A percentile compares a stretch with the other conserved stretches of the same genome.
Evolutionary conservation across 2,113 vertebrate species (phyloP).

Genomic region (Lophotis ruficrista): DNA sequence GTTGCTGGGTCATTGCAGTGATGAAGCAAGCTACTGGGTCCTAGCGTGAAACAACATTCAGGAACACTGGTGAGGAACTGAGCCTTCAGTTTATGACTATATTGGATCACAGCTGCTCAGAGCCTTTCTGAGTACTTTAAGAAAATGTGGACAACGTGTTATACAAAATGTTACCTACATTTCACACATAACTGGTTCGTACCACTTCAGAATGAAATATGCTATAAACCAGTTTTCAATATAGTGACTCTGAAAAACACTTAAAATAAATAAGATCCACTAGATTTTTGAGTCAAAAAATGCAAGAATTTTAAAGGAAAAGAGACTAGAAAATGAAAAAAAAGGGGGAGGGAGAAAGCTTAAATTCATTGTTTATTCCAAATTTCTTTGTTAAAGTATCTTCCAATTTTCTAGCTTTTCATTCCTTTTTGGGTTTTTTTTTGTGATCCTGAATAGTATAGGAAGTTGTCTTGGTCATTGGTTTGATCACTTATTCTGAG

Average conservation of each 20-base stretch:
- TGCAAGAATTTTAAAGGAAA: background rate
- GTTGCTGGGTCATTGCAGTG: background rate
- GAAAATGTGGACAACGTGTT: background rate
- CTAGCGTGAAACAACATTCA: background rate
- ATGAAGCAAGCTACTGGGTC: background rate
- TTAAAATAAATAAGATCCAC: background rate
- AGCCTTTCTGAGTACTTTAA: background rate
- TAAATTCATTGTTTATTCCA: background rate
- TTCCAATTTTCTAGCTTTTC: background rate
- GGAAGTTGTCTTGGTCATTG: background rate
- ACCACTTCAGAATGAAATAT: background rate
- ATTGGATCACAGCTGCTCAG: background rate
- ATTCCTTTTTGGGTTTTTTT: background rate
- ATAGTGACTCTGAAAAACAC: background rate
- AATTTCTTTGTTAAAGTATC: background rate
- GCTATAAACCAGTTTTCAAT: background rate
- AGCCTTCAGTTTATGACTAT: background rate
- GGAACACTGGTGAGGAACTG: background rate
- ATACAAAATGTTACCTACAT: background rate
- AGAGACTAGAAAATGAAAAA: background rate
- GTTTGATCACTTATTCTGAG: background rate
- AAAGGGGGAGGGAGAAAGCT: background rate
- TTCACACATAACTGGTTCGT: background rate
- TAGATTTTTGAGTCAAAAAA: background rate
- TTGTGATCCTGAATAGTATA: background rate